Conservation (phyloP, 2,797 vertebrate species). For the Caiman crocodilus region DNA sequence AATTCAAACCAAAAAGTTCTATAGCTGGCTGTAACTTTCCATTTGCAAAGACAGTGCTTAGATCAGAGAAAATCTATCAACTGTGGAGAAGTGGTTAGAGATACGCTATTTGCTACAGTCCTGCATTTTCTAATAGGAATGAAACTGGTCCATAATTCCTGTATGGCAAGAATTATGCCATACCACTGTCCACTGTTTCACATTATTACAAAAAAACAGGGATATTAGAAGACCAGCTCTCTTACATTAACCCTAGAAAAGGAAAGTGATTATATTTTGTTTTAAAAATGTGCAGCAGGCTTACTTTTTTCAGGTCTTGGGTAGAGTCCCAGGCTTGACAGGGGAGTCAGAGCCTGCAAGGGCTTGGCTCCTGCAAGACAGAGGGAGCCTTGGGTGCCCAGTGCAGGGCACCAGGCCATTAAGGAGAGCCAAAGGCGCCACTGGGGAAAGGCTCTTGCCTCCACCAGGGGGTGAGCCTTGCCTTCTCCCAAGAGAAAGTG, state of each 20-base stretch:
- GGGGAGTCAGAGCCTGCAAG: too few species aligned
- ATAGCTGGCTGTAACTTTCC: conserved; percentile 21
- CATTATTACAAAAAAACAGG: conserved; percentile 51
- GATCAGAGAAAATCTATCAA: conserved; percentile 54
- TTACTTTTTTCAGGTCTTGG: too few species aligned
- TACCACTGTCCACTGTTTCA: conserved; percentile 33
- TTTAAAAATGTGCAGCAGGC: background rate
- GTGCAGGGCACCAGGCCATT: too few species aligned
- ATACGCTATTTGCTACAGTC: conserved; percentile 40
- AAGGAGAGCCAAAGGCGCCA: too few species aligned
- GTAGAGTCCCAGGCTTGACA: too few species aligned
- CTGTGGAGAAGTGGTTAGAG: conserved; percentile 50
- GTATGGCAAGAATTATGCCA: conserved; percentile 65
- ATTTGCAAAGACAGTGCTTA: background rate
- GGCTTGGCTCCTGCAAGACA: background rate
- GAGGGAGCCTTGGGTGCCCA: background rate
- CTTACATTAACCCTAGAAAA: conserved; percentile 6
- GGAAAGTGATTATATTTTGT: background rate
- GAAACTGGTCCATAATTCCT: conserved; percentile 46
- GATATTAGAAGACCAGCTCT: conserved; percentile 28
- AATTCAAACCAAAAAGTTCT: conserved; percentile 33
- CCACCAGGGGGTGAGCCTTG: too few species aligned
- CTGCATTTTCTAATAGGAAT: conserved; percentile 49
- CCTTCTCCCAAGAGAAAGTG: too few species aligned
- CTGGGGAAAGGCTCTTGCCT: too few species aligned